Evolutionary conservation across 2,113 vertebrate species (phyloP).

Genomic region (Proteles cristata): DNA sequence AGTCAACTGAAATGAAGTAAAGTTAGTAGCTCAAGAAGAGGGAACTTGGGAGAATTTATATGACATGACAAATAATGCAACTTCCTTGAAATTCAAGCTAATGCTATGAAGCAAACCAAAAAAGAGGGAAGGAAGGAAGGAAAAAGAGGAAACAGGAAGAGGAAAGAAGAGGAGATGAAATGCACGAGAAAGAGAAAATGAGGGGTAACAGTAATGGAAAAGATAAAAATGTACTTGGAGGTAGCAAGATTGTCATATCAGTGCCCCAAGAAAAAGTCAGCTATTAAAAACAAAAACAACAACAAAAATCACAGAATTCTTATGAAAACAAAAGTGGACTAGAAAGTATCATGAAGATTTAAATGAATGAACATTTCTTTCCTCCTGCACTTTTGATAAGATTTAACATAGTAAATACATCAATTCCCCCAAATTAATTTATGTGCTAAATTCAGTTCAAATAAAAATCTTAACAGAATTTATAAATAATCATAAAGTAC

Average conservation of each 20-base stretch:
- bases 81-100: neutral
- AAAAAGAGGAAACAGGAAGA: no score
- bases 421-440: neutral
- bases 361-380: neutral
- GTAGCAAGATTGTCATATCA: neutral
- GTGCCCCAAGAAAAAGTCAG: neutral
- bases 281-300: neutral
- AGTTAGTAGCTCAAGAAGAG: constrained; percentile 1
- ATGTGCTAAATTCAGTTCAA: neutral
- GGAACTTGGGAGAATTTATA: neutral
- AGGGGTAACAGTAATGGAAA: neutral
- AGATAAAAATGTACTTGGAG: neutral
- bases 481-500: neutral
- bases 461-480: neutral
- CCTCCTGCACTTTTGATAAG: neutral
- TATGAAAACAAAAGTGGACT: neutral
- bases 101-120: neutral
- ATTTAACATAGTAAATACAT: neutral
- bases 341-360: neutral
- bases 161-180: neutral
- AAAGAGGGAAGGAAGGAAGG: neutral
- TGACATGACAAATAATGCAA: neutral
- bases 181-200: neutral
- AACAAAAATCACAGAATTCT: neutral
- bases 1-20: constrained; percentile 38